These are phyloP conservation scores for Sinella curviseta DNA, from an alignment of 1,140 invertebrate genomes.

Conservation along the genomic window DNA sequence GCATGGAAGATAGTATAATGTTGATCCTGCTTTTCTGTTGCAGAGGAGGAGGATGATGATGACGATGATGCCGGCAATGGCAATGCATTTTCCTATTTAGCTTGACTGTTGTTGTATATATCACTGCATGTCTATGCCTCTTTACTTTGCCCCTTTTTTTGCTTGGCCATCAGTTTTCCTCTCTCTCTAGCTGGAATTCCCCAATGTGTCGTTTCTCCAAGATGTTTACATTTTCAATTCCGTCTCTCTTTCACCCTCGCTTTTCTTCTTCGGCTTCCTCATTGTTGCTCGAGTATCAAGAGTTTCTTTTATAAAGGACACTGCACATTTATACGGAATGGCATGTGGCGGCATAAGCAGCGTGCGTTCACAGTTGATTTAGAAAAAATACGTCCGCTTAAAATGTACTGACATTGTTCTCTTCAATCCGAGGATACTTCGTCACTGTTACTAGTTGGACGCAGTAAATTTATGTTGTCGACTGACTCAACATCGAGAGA, in stretches of 20 bases:
- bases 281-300: too few relatives aligned
- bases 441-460: too few relatives aligned
- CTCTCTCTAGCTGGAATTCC: conserved; percentile 45
- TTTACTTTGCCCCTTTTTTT: not conserved
- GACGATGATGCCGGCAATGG: too few relatives aligned
- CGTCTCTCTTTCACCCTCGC: conserved; percentile 30
- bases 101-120: not conserved
- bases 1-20: too few relatives aligned
- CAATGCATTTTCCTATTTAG: not conserved
- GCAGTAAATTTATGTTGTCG: not conserved
- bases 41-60: too few relatives aligned
- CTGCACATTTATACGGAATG: too few relatives aligned
- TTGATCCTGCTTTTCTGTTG: too few relatives aligned
- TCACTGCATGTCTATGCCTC: not conserved
- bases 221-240: conserved; percentile 50
- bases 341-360: too few relatives aligned
- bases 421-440: not conserved
- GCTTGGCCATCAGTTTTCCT: conserved; percentile 41
- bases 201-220: conserved; percentile 47
- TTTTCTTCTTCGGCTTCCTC: conserved; percentile 23
- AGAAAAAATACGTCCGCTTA: not conserved
- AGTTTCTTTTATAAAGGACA: too few relatives aligned
- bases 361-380: too few relatives aligned
- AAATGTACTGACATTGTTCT: not conserved
- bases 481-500: too few relatives aligned